Evolutionary conservation across 2,113 vertebrate genomes (phyloP).

Genomic region (Hippocampus comes): DNA sequence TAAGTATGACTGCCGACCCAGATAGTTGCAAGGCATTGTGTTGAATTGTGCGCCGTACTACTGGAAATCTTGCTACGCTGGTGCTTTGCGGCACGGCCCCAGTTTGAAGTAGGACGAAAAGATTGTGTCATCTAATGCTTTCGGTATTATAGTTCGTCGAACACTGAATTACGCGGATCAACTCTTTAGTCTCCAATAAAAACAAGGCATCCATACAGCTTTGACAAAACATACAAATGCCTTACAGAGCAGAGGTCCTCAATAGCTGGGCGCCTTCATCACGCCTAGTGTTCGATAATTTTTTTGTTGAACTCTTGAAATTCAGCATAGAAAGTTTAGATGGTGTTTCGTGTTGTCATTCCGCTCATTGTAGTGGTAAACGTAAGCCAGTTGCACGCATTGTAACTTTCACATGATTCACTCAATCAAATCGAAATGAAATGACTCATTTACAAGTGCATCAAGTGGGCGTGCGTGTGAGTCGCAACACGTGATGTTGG

Average conservation of each 20-base stretch:
- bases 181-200: no score
- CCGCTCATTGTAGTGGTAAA: no score
- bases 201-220: neutral
- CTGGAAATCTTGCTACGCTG: neutral
- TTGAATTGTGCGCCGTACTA: neutral
- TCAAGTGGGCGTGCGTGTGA: no score
- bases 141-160: neutral
- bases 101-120: neutral
- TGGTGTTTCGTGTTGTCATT: no score
- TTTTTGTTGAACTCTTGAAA: neutral
- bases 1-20: slow-evolving; percentile 75
- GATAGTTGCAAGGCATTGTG: slow-evolving; percentile 9
- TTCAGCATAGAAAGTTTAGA: no score
- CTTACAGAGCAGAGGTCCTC: neutral
- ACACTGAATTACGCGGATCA: neutral
- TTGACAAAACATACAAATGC: neutral
- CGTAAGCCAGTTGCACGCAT: no score
- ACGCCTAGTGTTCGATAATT: neutral
- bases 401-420: no score
- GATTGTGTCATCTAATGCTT: neutral
- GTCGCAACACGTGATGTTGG: no score
- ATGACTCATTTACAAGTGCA: no score
- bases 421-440: no score
- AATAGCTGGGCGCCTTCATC: neutral
- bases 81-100: neutral